Base-by-base conservation (phyloP, 2,888 invertebrate genomes). In the Allophyes oxyacanthae region DNA sequence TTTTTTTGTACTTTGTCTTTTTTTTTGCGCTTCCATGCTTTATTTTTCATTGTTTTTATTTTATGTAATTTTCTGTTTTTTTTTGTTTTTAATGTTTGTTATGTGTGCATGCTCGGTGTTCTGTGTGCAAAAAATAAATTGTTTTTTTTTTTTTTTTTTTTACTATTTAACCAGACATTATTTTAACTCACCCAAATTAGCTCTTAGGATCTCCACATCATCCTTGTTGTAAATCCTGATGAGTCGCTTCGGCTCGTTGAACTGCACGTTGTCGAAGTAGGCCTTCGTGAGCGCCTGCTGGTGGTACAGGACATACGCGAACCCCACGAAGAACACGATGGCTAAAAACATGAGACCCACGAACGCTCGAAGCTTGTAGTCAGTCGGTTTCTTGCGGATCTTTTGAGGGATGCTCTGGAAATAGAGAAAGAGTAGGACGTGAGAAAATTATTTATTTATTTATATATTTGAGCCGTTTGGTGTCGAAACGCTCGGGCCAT, bases 221-320 rank as follows among this genome's bases (percentile, higher is more conserved):
- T 96, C 96, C 49, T 94, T 94, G 79, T 96, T 97, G 78, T 95
- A 96, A 38, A 98, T 95, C 77, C 96, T 95, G 75, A 98, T 95
- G 13, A 96, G 89, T 55, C 97, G 92, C 81, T 97, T 96, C 20
- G 96, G 96, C 69, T 97, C 96, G 79, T 97, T 97, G 89, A 98
- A 97, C 86, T 97, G 96, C 49, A 98, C 97, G 79, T 96, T 96
- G 42, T 97, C 96, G 84, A 98, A 98, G 87, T 98, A 98, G 0
- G 97, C 97, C 78, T 96, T 95, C 61, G 97, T 97, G 25, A 97
- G 89, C 0, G 98, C 96, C 84, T 98, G 96, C 78, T 97, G 97
- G 64, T 97, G 96, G 85, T 98, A 98, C 58, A 97, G 95, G 0
- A 97, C 95, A 79, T 98, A 97, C 0, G 98, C 97, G 79, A 98